These are phyloP conservation scores for Ormyrus nitidulus DNA, from an alignment of 2,888 invertebrate genomes.

Conservation along the genomic window DNA sequence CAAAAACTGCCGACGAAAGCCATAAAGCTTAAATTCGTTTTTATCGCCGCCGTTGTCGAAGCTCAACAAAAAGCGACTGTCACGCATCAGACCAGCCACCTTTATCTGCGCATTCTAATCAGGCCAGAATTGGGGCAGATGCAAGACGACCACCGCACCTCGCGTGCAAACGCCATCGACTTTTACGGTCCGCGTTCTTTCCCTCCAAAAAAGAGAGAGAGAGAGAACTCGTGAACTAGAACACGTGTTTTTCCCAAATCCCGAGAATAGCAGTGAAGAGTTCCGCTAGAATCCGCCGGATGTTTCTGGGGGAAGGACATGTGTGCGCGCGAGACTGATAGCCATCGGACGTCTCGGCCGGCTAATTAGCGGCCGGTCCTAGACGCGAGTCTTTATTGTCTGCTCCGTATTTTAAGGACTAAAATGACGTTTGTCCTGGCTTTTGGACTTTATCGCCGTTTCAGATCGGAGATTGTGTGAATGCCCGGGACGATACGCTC, in stretches of 20 bases:
- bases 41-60: not conserved
- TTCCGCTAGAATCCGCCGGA: slow-evolving; percentile 65
- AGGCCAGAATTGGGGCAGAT: slow-evolving; percentile 32
- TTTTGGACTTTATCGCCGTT: slow-evolving; percentile 6
- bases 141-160: slow-evolving; percentile 3
- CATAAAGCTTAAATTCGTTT: too few species aligned
- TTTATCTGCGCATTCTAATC: slow-evolving; percentile 40
- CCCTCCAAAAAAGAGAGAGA: not conserved
- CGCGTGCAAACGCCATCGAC: not conserved
- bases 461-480: slow-evolving; percentile 19
- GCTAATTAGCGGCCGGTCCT: slow-evolving; percentile 67
- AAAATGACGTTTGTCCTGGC: not conserved
- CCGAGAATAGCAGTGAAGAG: slow-evolving; percentile 46
- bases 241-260: slow-evolving; percentile 52
- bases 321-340: slow-evolving; percentile 68
- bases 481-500: not conserved
- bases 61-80: not conserved
- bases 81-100: not conserved
- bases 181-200: not conserved
- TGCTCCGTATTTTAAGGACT: not conserved
- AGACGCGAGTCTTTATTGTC: not conserved
- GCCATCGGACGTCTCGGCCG: slow-evolving; percentile 67
- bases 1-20: too few species aligned
- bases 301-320: slow-evolving; percentile 65
- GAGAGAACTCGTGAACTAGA: not conserved